Conservation (phyloP, 2,797 vertebrate genomes). For the Enteromius viviparus region DNA sequence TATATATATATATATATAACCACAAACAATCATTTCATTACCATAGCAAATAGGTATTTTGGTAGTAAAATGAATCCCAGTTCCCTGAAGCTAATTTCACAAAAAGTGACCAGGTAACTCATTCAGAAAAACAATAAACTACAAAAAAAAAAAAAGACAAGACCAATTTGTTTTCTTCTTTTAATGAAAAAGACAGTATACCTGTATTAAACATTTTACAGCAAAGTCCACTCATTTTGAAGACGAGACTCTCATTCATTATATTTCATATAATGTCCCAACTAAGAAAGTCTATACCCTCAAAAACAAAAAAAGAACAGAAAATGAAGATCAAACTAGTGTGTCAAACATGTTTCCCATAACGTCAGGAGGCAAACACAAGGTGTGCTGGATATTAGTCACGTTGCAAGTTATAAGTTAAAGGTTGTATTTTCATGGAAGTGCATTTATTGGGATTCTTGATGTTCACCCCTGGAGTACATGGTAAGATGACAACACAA, state of each 20-base stretch:
- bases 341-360: conserved; percentile 4
- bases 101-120: not conserved
- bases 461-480: conserved; percentile 39
- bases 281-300: conserved; percentile 43
- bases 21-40: not conserved
- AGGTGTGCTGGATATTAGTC: not conserved
- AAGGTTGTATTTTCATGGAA: not conserved
- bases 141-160: not conserved
- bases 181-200: conserved; percentile 77
- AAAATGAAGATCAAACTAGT: conserved; percentile 21
- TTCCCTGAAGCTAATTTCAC: not conserved
- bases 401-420: not conserved
- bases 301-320: conserved; percentile 25
- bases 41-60: not conserved
- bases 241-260: conserved; percentile 27
- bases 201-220: conserved; percentile 69
- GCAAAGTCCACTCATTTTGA: conserved; percentile 58
- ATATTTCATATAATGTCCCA: conserved; percentile 31
- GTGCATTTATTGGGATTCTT: not conserved
- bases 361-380: not conserved
- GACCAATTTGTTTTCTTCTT: conserved; percentile 54
- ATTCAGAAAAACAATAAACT: not conserved
- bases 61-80: not conserved
- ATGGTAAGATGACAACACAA: conserved; percentile 45
- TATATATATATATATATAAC: not conserved